Percentiles rank a stretch among this genome's conserved stretches.
phyloP scores from a whole-genome alignment of 2,888 invertebrate species.

The Congeria kusceri region DNA sequence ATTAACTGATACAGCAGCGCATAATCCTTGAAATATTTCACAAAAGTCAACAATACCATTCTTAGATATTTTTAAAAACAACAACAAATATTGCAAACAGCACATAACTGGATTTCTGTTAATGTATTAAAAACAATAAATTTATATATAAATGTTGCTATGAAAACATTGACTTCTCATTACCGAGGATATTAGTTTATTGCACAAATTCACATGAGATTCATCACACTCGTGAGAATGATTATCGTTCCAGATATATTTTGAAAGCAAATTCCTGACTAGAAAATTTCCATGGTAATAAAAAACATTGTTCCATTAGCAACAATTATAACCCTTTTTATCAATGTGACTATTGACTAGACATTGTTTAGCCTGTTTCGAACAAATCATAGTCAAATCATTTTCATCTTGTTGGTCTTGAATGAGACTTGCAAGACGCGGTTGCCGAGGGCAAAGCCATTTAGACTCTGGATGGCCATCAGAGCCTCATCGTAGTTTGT shows the following conservation, averaged over 20 bases:
- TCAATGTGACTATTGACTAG: slow-evolving; percentile 28
- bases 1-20: too few relatives aligned
- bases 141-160: slow-evolving; percentile 23
- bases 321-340: slow-evolving; percentile 13
- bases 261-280: slow-evolving; percentile 30
- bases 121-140: neutral
- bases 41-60: too few relatives aligned
- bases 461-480: slow-evolving; percentile 97
- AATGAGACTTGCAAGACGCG: slow-evolving; percentile 98
- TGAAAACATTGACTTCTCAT: slow-evolving; percentile 15
- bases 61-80: too few relatives aligned
- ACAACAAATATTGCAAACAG: neutral
- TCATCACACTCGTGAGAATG: slow-evolving; percentile 16
- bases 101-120: slow-evolving; percentile 6
- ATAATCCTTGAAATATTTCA: too few relatives aligned
- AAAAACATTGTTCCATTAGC: slow-evolving; percentile 19
- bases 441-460: slow-evolving; percentile 97
- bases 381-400: slow-evolving; percentile 36
- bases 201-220: slow-evolving; percentile 28
- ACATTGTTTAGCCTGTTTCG: neutral
- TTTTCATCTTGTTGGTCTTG: slow-evolving; percentile 89
- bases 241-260: slow-evolving; percentile 15
- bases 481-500: slow-evolving; percentile 99
- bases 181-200: slow-evolving; percentile 26
- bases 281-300: slow-evolving; percentile 34